Conservation (phyloP, 1,140 invertebrate genomes). For the Musca vetustissima region DNA sequence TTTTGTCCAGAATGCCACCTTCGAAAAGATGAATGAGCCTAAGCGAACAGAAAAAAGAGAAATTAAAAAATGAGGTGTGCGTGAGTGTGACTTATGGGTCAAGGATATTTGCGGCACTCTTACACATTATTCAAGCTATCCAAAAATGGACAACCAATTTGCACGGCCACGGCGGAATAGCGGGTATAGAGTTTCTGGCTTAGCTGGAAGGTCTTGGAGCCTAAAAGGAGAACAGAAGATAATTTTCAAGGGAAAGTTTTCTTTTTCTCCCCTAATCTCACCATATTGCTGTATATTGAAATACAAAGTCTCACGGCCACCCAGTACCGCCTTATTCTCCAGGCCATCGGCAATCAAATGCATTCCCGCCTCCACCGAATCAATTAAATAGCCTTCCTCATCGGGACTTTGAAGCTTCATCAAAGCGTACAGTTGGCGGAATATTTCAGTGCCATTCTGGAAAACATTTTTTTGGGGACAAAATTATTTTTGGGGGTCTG, state of each 20-base stretch:
- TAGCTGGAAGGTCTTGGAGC: slow-evolving; percentile 66
- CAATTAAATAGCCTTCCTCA: slow-evolving; percentile 57
- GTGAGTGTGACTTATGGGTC: not conserved
- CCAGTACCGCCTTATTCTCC: slow-evolving; percentile 63
- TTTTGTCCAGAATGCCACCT: slow-evolving; percentile 70
- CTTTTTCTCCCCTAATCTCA: not conserved
- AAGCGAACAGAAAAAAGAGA: not conserved
- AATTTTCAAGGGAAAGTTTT: not conserved
- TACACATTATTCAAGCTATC: slow-evolving; percentile 71
- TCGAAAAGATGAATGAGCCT: slow-evolving; percentile 71
- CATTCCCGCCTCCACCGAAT: slow-evolving; percentile 68
- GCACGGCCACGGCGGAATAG: slow-evolving; percentile 73
- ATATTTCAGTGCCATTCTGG: slow-evolving; percentile 73
- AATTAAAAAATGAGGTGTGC: not conserved
- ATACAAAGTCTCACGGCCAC: slow-evolving; percentile 69
- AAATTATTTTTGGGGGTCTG: too few species aligned
- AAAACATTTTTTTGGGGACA: not conserved
- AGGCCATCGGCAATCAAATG: slow-evolving; percentile 60
- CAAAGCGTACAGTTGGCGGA: slow-evolving; percentile 64
- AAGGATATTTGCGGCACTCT: slow-evolving; percentile 38
- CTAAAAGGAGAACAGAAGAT: not conserved
- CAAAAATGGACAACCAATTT: slow-evolving; percentile 69
- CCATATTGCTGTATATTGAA: slow-evolving; percentile 70
- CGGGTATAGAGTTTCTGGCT: slow-evolving; percentile 72
- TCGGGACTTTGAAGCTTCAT: slow-evolving; percentile 61